These are phyloP conservation scores for Potamilus streckersoni DNA, from an alignment of 1,140 invertebrate genomes.

Conservation along the genomic window DNA sequence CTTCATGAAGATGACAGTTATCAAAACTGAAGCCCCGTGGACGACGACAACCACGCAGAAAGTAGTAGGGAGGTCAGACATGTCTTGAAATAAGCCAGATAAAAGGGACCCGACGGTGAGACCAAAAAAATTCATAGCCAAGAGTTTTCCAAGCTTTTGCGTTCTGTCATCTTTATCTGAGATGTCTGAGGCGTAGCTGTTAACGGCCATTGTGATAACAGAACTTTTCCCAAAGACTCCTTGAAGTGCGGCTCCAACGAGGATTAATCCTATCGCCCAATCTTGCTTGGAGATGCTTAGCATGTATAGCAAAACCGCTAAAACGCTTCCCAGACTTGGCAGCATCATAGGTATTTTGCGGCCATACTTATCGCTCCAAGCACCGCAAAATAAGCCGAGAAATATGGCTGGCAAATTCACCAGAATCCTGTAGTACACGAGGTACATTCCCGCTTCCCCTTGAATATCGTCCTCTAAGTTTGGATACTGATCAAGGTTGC, in stretches of 20 bases:
- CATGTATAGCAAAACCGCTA: slow-evolving; percentile 61
- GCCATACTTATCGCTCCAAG: slow-evolving; percentile 65
- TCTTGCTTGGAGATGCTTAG: slow-evolving; percentile 35
- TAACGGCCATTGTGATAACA: slow-evolving; percentile 66
- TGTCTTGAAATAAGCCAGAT: slow-evolving; percentile 55
- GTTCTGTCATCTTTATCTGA: slow-evolving; percentile 56
- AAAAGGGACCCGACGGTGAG: slow-evolving; percentile 61
- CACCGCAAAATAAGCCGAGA: slow-evolving; percentile 64
- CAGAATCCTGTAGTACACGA: slow-evolving; percentile 63
- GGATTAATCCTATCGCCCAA: slow-evolving; percentile 48
- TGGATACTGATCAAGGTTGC: slow-evolving; percentile 35
- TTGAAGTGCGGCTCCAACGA: slow-evolving; percentile 55
- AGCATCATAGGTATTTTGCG: slow-evolving; percentile 67
- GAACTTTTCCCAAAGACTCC: slow-evolving; percentile 64
- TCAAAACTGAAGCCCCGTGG: slow-evolving; percentile 43
- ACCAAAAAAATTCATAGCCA: slow-evolving; percentile 67
- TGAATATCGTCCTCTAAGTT: slow-evolving; percentile 55
- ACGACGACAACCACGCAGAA: slow-evolving; percentile 50
- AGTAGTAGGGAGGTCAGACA: slow-evolving; percentile 45
- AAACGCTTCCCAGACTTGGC: slow-evolving; percentile 58
- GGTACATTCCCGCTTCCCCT: slow-evolving; percentile 46
- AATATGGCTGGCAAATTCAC: slow-evolving; percentile 64
- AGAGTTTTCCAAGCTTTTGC: slow-evolving; percentile 55
- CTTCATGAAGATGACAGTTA: slow-evolving; percentile 46
- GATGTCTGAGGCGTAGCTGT: slow-evolving; percentile 64